A percentile compares a stretch with the other conserved stretches of the same genome.
phyloP scores from a whole-genome alignment of 2,888 invertebrate genomes.

The Mimas tiliae region DNA sequence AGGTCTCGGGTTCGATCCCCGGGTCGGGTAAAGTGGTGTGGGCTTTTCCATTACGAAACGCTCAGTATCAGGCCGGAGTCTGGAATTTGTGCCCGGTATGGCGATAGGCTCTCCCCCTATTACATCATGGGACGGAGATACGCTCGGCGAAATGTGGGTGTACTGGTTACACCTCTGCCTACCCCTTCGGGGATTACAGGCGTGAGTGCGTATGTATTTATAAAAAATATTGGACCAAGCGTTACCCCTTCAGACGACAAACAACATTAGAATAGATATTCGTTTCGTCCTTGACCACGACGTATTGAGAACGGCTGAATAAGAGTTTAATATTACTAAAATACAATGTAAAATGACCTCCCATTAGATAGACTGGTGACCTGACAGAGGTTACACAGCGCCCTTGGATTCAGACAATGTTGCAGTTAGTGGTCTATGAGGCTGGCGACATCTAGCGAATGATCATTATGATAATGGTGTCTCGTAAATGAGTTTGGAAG shows the following conservation, averaged over 20 bases:
- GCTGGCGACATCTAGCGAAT: constrained; percentile 6
- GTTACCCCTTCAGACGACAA: background rate
- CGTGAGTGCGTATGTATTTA: too few relatives aligned
- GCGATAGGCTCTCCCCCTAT: too few relatives aligned
- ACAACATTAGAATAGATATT: background rate
- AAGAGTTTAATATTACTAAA: background rate
- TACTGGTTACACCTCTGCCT: too few relatives aligned
- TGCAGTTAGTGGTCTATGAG: background rate
- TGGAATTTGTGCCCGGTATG: too few relatives aligned
- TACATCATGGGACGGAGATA: too few relatives aligned
- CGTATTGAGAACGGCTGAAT: background rate
- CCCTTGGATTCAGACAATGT: constrained; percentile 3
- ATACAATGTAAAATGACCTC: constrained; percentile 19
- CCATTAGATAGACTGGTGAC: constrained; percentile 11
- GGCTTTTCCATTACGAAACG: too few relatives aligned
- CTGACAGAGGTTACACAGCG: constrained; percentile 11
- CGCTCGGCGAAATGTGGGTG: too few relatives aligned
- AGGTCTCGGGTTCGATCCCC: too few relatives aligned
- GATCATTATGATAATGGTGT: background rate
- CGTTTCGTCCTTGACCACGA: background rate
- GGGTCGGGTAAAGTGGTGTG: too few relatives aligned
- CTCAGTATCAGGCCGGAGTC: too few relatives aligned
- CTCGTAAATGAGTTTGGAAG: background rate
- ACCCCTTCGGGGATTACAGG: too few relatives aligned
- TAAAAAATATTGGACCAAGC: too few relatives aligned